Conservation (phyloP, 2,888 invertebrate genomes). For the Coelinius sp. region DNA sequence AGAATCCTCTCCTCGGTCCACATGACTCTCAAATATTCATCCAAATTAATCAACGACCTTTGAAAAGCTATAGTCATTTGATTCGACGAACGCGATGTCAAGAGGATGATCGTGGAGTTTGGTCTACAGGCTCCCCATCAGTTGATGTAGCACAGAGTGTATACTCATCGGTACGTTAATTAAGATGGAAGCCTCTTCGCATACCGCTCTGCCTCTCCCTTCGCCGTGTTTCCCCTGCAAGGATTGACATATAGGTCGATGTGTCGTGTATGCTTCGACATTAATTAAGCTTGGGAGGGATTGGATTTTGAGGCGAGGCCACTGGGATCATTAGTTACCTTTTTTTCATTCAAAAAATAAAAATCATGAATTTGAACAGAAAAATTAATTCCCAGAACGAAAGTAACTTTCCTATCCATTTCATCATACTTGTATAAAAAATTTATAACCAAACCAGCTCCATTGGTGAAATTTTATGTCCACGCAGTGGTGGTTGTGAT, state of each 20-base stretch:
- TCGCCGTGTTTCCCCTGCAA: not conserved
- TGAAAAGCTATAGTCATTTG: not conserved
- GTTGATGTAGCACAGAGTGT: constrained; percentile 5
- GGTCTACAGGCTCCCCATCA: not conserved
- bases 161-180: constrained; percentile 35
- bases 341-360: too few species aligned
- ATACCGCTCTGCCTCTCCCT: constrained; percentile 25
- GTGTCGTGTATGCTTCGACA: constrained; percentile 24
- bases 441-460: constrained; percentile 13
- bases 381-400: too few species aligned
- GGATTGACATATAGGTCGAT: constrained; percentile 28
- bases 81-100: not conserved
- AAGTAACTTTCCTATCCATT: too few species aligned
- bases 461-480: constrained; percentile 14
- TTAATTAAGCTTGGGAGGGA: constrained; percentile 20
- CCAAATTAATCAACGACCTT: not conserved
- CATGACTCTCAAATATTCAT: not conserved
- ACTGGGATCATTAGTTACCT: not conserved
- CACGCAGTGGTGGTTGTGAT: constrained; percentile 53
- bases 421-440: not conserved
- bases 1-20: too few species aligned
- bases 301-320: not conserved
- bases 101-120: constrained; percentile 4
- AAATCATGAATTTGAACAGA: too few species aligned
- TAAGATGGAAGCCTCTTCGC: constrained; percentile 38